Conservation (phyloP, 2,113 vertebrate genomes). For the Theropithecus gelada region DNA sequence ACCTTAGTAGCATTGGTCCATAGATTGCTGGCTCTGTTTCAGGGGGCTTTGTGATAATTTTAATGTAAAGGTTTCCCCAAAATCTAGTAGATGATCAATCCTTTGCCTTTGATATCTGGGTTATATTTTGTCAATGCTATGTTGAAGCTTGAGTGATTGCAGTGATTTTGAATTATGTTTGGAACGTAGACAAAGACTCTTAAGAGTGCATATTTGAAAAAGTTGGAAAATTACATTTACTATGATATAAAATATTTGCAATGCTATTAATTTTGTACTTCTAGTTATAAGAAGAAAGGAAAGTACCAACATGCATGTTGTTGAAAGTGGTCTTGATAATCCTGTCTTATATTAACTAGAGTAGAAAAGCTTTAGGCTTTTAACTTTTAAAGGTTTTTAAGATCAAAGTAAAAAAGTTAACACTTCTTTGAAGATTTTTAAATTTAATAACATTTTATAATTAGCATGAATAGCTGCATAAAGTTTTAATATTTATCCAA, state of each 20-base stretch:
- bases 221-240: neutral
- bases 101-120: neutral
- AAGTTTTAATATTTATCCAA: slow-evolving; percentile 29
- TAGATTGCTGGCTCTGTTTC: neutral
- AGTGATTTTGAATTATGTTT: slow-evolving; percentile 41
- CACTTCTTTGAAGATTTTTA: slow-evolving; percentile 29
- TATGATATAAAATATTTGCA: neutral
- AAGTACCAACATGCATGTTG: neutral
- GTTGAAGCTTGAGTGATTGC: neutral
- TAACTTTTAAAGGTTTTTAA: slow-evolving; percentile 55
- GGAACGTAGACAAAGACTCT: neutral
- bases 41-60: slow-evolving; percentile 15
- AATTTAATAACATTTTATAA: slow-evolving; percentile 22
- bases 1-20: neutral
- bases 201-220: neutral
- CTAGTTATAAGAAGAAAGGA: neutral
- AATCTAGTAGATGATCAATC: neutral
- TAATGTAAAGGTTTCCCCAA: neutral
- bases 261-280: slow-evolving; percentile 20
- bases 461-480: slow-evolving; percentile 12
- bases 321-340: slow-evolving; percentile 32
- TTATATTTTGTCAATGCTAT: neutral
- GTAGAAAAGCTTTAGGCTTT: neutral
- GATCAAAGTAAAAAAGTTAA: neutral
- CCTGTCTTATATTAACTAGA: neutral